Evolutionary conservation across 2,797 vertebrate genomes (phyloP).

Genomic region (Melanotaenia boesemani): DNA sequence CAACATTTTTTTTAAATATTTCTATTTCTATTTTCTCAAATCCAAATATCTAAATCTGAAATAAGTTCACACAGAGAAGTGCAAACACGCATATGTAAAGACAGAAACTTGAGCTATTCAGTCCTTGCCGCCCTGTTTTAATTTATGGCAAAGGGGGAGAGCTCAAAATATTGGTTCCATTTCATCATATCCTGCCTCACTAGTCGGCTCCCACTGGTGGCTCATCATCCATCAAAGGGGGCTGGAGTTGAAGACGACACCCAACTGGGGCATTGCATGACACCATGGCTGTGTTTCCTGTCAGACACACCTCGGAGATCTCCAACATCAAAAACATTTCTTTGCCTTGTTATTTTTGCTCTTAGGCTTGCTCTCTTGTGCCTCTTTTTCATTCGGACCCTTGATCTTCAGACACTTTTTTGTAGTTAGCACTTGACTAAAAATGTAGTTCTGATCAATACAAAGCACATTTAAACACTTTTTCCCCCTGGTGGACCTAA

Average conservation of each 20-base stretch:
- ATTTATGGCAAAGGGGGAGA: slow-evolving; percentile 78
- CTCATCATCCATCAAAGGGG: slow-evolving; percentile 82
- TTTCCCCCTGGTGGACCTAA: slow-evolving; percentile 15
- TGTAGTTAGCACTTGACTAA: slow-evolving; percentile 4
- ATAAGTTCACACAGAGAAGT: slow-evolving; percentile 41
- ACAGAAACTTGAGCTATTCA: slow-evolving; percentile 66
- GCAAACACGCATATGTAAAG: slow-evolving; percentile 17
- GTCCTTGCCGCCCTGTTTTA: slow-evolving; percentile 72
- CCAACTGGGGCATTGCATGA: slow-evolving; percentile 72
- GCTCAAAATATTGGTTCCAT: slow-evolving; percentile 70
- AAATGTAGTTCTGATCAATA: slow-evolving; percentile 3
- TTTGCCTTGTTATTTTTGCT: slow-evolving; percentile 33
- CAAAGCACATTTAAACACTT: slow-evolving; percentile 4
- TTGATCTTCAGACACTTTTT: slow-evolving; percentile 15
- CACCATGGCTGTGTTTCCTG: slow-evolving; percentile 76
- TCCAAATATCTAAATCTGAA: slow-evolving; percentile 17
- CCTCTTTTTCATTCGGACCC: slow-evolving; percentile 22
- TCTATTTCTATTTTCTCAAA: slow-evolving; percentile 34
- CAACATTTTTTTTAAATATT: not conserved
- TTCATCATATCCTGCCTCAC: slow-evolving; percentile 56
- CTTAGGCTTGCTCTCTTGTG: slow-evolving; percentile 7
- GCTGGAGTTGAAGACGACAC: slow-evolving; percentile 67
- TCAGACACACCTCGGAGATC: slow-evolving; percentile 76
- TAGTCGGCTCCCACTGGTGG: slow-evolving; percentile 63
- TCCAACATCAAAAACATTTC: slow-evolving; percentile 44